phyloP scores from a whole-genome alignment of 2,888 invertebrate genomes.

The Nomada fabriciana region DNA sequence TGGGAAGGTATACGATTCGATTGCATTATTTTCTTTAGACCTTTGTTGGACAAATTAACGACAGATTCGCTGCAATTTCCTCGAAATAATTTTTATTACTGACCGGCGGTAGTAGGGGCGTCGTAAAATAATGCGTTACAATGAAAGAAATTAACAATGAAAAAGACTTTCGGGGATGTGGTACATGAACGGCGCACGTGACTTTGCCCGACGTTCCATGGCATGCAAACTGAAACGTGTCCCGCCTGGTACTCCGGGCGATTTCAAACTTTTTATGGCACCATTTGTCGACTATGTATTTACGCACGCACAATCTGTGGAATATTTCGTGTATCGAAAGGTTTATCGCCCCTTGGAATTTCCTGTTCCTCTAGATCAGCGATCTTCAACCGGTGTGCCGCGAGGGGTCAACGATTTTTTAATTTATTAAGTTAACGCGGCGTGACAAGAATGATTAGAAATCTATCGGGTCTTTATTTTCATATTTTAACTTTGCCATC shows the following conservation, averaged over 20 bases:
- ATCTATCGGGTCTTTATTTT: too few relatives aligned
- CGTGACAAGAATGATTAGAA: too few relatives aligned
- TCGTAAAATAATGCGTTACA: conserved; percentile 1
- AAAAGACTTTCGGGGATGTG: neutral
- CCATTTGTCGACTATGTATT: conserved; percentile 58
- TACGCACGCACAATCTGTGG: neutral
- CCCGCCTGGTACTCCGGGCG: conserved; percentile 30
- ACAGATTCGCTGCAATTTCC: neutral
- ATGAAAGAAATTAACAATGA: conserved; percentile 4
- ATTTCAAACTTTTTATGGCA: conserved; percentile 66
- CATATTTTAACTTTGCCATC: too few relatives aligned
- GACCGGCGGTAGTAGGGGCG: neutral
- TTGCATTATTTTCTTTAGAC: neutral
- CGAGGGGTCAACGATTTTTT: too few relatives aligned
- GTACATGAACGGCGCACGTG: conserved; percentile 20
- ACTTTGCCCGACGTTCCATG: conserved; percentile 28
- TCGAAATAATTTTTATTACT: conserved; percentile 17
- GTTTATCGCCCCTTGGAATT: conserved; percentile 28
- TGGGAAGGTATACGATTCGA: neutral
- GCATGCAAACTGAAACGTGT: conserved; percentile 49
- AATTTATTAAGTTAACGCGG: too few relatives aligned
- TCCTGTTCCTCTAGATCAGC: neutral
- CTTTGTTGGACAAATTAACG: neutral
- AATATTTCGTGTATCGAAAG: neutral
- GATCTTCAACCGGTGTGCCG: too few relatives aligned